phyloP scores from a whole-genome alignment of 2,888 invertebrate species.

The Lasioglossum pauxillum region DNA sequence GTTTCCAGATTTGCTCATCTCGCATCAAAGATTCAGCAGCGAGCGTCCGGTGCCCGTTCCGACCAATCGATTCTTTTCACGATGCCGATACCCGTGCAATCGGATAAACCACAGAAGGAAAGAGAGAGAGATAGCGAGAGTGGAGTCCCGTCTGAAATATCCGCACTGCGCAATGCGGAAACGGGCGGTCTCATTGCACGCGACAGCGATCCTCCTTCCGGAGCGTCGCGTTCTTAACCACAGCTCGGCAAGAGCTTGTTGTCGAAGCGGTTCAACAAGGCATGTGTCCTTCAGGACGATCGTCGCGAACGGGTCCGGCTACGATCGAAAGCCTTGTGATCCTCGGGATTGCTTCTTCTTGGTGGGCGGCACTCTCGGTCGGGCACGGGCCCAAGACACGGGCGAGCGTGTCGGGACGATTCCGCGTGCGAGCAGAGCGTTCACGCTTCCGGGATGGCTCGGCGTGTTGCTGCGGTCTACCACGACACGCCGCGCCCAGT shows the following conservation, averaged over 20 bases:
- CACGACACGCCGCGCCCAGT: conserved; percentile 49
- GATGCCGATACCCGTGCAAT: conserved; percentile 19
- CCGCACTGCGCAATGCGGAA: conserved; percentile 59
- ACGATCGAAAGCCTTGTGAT: conserved; percentile 26
- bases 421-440: conserved; percentile 16
- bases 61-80: conserved; percentile 15
- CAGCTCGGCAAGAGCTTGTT: conserved; percentile 35
- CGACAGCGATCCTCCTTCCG: conserved; percentile 18
- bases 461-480: conserved; percentile 54
- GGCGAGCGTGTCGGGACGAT: background rate
- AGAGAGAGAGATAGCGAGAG: background rate
- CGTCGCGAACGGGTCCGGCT: conserved; percentile 30
- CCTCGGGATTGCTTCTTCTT: background rate
- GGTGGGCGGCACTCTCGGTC: background rate
- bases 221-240: conserved; percentile 61
- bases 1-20: background rate
- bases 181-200: conserved; percentile 18
- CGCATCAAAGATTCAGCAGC: conserved; percentile 3
- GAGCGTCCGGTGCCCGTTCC: background rate
- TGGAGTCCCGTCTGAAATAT: background rate
- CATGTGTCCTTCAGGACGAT: conserved; percentile 19
- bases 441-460: conserved; percentile 45
- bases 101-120: conserved; percentile 4
- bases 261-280: conserved; percentile 62
- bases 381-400: conserved; percentile 19